A percentile compares a stretch with the other conserved stretches of the same genome.
Evolutionary conservation across 2,888 invertebrate species (phyloP).

Genomic region (Tetanocera ferruginea): DNA sequence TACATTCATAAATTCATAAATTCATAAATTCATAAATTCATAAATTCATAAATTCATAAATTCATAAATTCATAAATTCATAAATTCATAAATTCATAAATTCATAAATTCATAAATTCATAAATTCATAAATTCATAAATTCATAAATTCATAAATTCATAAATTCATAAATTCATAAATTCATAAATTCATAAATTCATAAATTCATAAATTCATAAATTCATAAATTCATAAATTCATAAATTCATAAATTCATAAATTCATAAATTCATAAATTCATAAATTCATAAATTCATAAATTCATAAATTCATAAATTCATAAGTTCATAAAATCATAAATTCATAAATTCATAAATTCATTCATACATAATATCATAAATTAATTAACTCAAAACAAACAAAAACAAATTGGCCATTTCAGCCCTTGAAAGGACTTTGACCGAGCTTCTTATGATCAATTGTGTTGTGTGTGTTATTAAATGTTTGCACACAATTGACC

Average conservation of each 20-base stretch:
- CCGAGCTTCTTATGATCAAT: no score
- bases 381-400: background rate
- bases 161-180: background rate
- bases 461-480: no score
- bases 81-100: background rate
- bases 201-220: constrained; percentile 17
- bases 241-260: constrained; percentile 18
- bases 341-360: background rate
- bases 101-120: background rate
- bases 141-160: background rate
- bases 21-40: background rate
- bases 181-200: background rate
- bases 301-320: background rate
- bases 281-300: constrained; percentile 21
- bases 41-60: background rate
- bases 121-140: background rate
- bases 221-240: constrained; percentile 19
- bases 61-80: background rate
- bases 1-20: background rate
- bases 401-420: background rate
- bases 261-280: constrained; percentile 18
- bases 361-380: background rate
- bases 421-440: no score
- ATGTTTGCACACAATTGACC: no score
- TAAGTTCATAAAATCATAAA: background rate